Evolutionary conservation across 2,888 invertebrate species (phyloP).

Genomic region (Phyto melanocephala): DNA sequence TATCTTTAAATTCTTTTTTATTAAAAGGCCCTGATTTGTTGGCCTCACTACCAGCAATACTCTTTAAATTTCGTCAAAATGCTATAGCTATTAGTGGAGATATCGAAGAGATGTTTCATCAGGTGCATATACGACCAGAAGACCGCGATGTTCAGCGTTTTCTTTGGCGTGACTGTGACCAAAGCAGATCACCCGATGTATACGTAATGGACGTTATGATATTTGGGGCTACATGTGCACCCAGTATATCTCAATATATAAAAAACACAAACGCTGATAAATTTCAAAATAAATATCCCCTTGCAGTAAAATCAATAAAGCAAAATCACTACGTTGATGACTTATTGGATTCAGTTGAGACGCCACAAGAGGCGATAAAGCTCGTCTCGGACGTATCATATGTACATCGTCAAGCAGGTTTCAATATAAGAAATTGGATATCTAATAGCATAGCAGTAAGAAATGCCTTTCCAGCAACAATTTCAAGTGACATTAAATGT

Average conservation of each 20-base stretch:
- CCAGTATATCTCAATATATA: not conserved
- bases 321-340: too few relatives aligned
- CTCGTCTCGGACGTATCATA: conserved; percentile 1
- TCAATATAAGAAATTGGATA: conserved; percentile 47
- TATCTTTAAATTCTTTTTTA: conserved; percentile 29
- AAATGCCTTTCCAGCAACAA: not conserved
- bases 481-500: not conserved
- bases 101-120: conserved; percentile 37
- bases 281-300: not conserved
- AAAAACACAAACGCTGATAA: not conserved
- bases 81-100: not conserved
- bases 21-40: conserved; percentile 36
- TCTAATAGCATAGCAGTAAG: conserved; percentile 15
- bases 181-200: not conserved
- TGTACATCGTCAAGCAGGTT: conserved; percentile 36
- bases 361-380: conserved; percentile 21
- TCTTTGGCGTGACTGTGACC: not conserved
- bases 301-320: too few relatives aligned
- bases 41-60: not conserved
- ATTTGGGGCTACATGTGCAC: not conserved
- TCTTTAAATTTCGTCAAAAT: not conserved
- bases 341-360: too few relatives aligned
- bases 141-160: not conserved
- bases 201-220: not conserved
- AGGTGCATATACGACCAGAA: not conserved